Evolutionary conservation across 2,113 vertebrate species (phyloP), one percentile per base, ranked within the genome.

Genomic region (Antennarius striatus): DNA sequence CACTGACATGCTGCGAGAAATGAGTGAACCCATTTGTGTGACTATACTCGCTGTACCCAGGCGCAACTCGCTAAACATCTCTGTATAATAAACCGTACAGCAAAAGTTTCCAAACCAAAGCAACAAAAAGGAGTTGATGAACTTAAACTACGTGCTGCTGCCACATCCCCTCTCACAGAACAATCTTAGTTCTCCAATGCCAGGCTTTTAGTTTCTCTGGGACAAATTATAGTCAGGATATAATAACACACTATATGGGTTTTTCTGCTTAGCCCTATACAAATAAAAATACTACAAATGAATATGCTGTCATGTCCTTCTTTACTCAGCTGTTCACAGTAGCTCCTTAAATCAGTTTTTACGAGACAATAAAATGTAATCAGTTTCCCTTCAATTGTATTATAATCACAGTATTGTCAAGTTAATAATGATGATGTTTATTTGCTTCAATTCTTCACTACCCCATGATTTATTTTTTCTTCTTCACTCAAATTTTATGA

Each of bases 221-320:
- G 54, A 63, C 57, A 66, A 78, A 86, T 74, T 59, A 73, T 77
- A 10, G 73, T 40, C 60, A 79, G 47, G 76, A 75, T 62, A 74
- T 56, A 88, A 84, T 70, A 58, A 84, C 65, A 77, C 78, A 66
- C 75, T 79, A 28, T 17, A 15, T 36, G 47, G 73, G 66, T 67
- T 79, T 68, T 69, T 49, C 47, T 55, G 66, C 63, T 75, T 61
- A 70, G 76, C 69, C 81, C 29, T 67, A 30, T 8, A 59, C 73
- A 65, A 58, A 61, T 81, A 71, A 80, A 83, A 82, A 87, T 36
- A 52, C 56, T 58, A 71, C 51, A 32, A 69, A 88, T 90, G 84
- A 75, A 87, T 82, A 79, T 10, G 46, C 68, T 68, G 73, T 76
- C 80, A 79, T 71, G 57, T 29, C 56, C 63, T 59, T 68, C 69